Base-by-base conservation (phyloP, 1,140 invertebrate genomes). In the Leptestheria dahalacensis region DNA sequence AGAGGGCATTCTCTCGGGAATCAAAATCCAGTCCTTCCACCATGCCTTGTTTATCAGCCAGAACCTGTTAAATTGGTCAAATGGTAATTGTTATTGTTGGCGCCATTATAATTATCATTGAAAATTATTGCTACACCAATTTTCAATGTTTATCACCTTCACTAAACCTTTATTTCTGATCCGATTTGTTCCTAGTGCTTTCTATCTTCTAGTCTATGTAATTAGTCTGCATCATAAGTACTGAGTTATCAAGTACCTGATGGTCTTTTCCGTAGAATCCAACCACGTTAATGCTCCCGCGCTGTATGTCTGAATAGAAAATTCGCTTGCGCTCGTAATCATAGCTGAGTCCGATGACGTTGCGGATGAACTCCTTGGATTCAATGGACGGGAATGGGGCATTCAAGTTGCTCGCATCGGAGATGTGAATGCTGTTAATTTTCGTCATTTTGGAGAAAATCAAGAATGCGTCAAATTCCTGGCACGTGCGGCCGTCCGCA, bases 251-350 rank as follows among this genome's bases (percentile, higher is more conserved):
- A n/a, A 92, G 70, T 15, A 84, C 76, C 20, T 72, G 72, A 68
- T 88, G 83, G 1, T 78, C 75, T 12, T 76, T 78, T 47, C 88
- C 88, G 73, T 91, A 87, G 71, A 91, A 91, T 68, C 77, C 76
- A n/a, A 91, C 86, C 47, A 78, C 75, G 70, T 86, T 86, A 63
- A 94, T 90, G 54, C 84, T 82, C 51, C 85, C 86, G 61, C 80
- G 73, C 66, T 90, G 85, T 63, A 92, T 89, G 69, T 92, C 90
- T 1, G 88, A 91, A 73, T 88, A 93, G 72, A 87, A 92, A 20
- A 92, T 71, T 49, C 79, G 71, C 57, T 81, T 73, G 2, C 72
- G 73, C 59, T 73, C 72, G 68, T 88, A 89, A 72, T 91, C 85
- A 71, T 83, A 88, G 2, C 85, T 78, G 4, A 94, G 74, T 26